Conservation (phyloP, 2,797 vertebrate genomes). For the Psittacula derbiana region DNA sequence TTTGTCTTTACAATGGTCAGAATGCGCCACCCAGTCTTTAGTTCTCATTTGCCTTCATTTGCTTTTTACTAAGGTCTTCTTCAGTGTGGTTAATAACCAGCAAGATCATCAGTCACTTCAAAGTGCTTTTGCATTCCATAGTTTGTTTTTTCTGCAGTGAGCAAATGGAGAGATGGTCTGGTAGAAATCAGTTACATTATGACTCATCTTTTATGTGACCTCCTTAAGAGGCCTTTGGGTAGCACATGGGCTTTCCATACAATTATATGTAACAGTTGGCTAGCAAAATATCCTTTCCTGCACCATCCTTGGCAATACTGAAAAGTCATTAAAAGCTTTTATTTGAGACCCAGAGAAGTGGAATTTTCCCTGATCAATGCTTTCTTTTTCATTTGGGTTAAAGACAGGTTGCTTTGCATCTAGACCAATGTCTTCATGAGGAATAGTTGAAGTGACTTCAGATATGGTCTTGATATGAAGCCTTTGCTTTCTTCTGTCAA, state of each 20-base stretch:
- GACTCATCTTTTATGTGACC: conserved; percentile 54
- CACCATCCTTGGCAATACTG: neutral
- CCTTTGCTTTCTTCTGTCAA: neutral
- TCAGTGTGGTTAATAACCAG: conserved; percentile 40
- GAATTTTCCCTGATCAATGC: neutral
- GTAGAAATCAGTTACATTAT: conserved; percentile 56
- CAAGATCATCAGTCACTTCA: conserved; percentile 58
- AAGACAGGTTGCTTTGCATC: neutral
- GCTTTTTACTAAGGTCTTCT: neutral
- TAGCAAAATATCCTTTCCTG: neutral
- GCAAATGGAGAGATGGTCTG: conserved; percentile 41
- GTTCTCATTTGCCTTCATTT: conserved; percentile 12
- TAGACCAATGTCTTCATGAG: neutral
- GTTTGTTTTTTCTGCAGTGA: conserved; percentile 49
- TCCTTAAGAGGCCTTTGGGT: conserved; percentile 17
- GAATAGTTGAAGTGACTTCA: neutral
- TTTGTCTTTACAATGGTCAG: neutral
- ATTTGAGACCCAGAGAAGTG: neutral
- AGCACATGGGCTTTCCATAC: conserved; percentile 40
- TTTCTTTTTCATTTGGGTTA: neutral
- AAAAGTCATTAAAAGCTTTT: neutral
- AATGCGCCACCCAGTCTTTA: neutral
- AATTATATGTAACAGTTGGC: neutral
- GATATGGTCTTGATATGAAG: neutral
- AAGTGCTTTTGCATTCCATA: conserved; percentile 24